Percentiles rank a stretch among this genome's conserved stretches.
Evolutionary conservation across 1,140 invertebrate species (phyloP).

Genomic region (Eumeta japonica): DNA sequence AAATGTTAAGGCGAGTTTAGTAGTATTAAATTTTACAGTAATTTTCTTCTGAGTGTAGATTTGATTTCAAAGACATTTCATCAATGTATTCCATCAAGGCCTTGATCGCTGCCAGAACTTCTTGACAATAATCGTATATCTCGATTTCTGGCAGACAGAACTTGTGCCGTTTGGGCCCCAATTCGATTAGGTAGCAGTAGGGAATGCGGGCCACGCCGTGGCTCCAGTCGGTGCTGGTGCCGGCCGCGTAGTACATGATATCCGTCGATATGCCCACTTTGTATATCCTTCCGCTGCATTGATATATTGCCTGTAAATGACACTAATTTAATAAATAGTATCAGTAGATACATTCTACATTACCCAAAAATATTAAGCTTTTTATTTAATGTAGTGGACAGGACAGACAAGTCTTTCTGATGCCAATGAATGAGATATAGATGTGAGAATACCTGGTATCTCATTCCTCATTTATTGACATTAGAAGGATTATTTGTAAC

Average conservation of each 20-base stretch:
- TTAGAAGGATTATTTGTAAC: too few species aligned
- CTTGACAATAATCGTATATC: slow-evolving; percentile 63
- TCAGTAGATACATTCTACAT: too few species aligned
- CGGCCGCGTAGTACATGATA: slow-evolving; percentile 59
- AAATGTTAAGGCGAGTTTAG: too few species aligned
- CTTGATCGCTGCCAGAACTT: slow-evolving; percentile 63
- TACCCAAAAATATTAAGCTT: too few species aligned
- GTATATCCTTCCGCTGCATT: slow-evolving; percentile 29
- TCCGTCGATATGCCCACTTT: slow-evolving; percentile 46
- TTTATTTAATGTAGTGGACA: too few species aligned
- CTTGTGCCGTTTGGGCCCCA: slow-evolving; percentile 63
- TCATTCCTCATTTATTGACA: too few species aligned
- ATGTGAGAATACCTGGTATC: too few species aligned
- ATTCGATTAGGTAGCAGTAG: slow-evolving; percentile 70
- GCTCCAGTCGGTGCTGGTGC: slow-evolving; percentile 70
- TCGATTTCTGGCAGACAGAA: slow-evolving; percentile 69
- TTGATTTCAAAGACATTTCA: slow-evolving; percentile 14
- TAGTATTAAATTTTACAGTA: too few species aligned
- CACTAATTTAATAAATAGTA: too few species aligned
- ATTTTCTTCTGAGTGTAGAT: too few species aligned
- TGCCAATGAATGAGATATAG: too few species aligned
- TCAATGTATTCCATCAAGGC: slow-evolving; percentile 59
- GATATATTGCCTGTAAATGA: slow-evolving; percentile 28
- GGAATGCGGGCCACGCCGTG: slow-evolving; percentile 62
- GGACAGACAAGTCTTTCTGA: too few species aligned